phyloP scores from a whole-genome alignment of 2,113 vertebrate genomes.

The Hipposideros armiger region DNA sequence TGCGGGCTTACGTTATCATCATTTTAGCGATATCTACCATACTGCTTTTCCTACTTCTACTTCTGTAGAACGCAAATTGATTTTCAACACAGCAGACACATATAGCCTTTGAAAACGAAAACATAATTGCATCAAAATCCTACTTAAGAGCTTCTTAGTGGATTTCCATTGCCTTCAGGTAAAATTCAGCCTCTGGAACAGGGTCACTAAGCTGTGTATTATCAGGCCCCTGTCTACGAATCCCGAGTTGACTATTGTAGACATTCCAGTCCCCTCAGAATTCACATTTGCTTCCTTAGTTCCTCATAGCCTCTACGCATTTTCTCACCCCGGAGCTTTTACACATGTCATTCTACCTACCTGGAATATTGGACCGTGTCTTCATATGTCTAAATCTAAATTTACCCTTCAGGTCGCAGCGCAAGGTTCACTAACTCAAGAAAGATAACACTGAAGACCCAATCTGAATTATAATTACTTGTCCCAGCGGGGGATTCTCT shows the following conservation, averaged over 20 bases:
- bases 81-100: neutral
- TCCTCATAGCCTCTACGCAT: neutral
- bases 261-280: neutral
- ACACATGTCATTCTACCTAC: neutral
- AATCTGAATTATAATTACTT: neutral
- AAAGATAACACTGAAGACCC: neutral
- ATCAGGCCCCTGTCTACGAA: neutral
- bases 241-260: neutral
- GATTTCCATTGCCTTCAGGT: neutral
- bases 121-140: neutral
- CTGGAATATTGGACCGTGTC: neutral
- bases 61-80: neutral
- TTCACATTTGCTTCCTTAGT: neutral
- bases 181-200: neutral
- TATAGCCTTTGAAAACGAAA: slow-evolving; percentile 13
- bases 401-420: neutral
- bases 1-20: neutral
- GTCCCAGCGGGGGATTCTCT: neutral
- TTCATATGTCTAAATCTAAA: neutral
- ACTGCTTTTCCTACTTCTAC: neutral
- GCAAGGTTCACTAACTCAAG: neutral
- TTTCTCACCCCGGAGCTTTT: neutral
- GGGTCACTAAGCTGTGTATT: neutral
- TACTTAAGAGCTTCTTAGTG: neutral
- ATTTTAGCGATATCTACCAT: neutral